A percentile compares a stretch with the other conserved stretches of the same genome.
Conservation (phyloP, 1,140 invertebrate genomes). For the Colletes gigas region DNA sequence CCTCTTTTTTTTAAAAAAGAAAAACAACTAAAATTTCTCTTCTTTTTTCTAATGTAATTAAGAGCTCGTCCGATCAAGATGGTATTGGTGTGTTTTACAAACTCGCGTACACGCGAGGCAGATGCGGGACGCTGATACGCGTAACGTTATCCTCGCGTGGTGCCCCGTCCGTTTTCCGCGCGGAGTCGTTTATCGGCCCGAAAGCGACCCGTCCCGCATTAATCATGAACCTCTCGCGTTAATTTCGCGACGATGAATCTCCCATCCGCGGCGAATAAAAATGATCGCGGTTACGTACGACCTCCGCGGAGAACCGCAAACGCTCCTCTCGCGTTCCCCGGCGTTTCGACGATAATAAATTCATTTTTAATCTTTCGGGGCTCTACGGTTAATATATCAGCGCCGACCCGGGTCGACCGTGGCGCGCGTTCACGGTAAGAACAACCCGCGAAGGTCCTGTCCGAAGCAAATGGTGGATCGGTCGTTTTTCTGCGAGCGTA, state of each 20-base stretch:
- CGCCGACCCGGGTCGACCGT: conserved; percentile 42
- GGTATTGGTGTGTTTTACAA: conserved; percentile 20
- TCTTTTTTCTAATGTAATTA: conserved; percentile 39
- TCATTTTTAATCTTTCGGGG: conserved; percentile 49
- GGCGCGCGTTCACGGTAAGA: conserved; percentile 57
- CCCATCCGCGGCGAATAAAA: conserved; percentile 8
- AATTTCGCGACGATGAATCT: conserved; percentile 34
- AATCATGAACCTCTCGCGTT: conserved; percentile 36
- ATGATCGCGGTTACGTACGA: conserved; percentile 5
- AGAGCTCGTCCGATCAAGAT: conserved; percentile 20
- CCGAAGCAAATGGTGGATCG: conserved; percentile 27
- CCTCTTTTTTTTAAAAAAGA: not conserved
- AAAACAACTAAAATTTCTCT: not conserved
- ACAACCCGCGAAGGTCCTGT: conserved; percentile 44
- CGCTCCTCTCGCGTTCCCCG: not conserved
- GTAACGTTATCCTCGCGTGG: not conserved
- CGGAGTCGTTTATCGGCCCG: not conserved
- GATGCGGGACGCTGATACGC: conserved; percentile 1
- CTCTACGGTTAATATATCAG: conserved; percentile 55
- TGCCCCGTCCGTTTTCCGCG: conserved; percentile 14
- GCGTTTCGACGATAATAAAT: conserved; percentile 40
- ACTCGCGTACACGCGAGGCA: conserved; percentile 22
- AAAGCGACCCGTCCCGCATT: conserved; percentile 23
- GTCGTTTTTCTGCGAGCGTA: conserved; percentile 47
- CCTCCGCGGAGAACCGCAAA: not conserved